Evolutionary conservation across 2,888 invertebrate genomes (phyloP).

Genomic region (Oscheius sp.): DNA sequence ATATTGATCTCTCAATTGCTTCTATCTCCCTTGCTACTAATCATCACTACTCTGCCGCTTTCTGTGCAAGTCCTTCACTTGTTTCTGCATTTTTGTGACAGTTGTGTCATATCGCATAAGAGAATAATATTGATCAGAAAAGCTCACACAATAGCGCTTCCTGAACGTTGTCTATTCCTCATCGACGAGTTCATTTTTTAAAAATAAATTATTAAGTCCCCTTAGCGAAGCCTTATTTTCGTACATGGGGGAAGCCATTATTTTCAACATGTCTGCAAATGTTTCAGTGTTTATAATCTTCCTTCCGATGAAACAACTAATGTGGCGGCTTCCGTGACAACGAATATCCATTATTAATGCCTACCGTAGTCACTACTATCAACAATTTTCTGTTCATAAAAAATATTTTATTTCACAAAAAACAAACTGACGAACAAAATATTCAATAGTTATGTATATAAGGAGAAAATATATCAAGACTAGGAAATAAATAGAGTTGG

Average conservation of each 20-base stretch:
- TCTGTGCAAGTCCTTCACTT: slow-evolving; percentile 11
- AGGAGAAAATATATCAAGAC: slow-evolving; percentile 8
- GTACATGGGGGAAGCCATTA: too few relatives aligned
- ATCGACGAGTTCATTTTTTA: slow-evolving; percentile 3
- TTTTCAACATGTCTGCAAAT: neutral
- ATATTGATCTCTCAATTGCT: slow-evolving; percentile 11
- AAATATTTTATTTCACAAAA: neutral
- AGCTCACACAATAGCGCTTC: slow-evolving; percentile 12
- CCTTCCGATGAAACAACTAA: neutral
- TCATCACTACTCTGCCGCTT: neutral
- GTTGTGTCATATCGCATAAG: slow-evolving; percentile 21
- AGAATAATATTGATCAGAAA: slow-evolving; percentile 1
- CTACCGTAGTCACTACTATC: slow-evolving; percentile 13
- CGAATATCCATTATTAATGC: slow-evolving; percentile 17
- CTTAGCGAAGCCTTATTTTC: too few relatives aligned
- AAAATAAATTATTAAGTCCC: neutral
- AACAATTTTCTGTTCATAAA: neutral
- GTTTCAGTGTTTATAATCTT: neutral
- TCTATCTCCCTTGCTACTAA: slow-evolving; percentile 3
- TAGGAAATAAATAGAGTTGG: neutral
- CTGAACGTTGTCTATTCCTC: slow-evolving; percentile 11
- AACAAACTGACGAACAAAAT: neutral
- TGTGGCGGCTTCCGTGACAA: slow-evolving; percentile 15
- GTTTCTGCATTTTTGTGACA: slow-evolving; percentile 14
- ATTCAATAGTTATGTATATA: neutral